A percentile compares a stretch with the other conserved stretches of the same genome.
phyloP scores from a whole-genome alignment of 2,113 vertebrate genomes.

The Oreochromis spilurus region DNA sequence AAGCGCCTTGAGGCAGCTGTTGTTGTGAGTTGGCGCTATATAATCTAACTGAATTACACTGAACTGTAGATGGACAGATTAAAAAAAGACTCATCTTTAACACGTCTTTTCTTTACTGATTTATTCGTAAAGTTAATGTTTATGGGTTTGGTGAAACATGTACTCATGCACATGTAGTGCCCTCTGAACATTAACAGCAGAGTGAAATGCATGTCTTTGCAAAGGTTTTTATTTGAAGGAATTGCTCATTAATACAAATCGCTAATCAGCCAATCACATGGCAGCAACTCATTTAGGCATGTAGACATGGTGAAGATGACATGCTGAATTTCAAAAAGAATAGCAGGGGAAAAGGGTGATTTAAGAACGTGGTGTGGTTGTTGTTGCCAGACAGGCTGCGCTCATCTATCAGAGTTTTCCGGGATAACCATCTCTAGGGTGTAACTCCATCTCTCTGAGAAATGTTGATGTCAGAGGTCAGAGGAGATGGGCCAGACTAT shows the following conservation, averaged over 20 bases:
- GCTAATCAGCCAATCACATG: not conserved
- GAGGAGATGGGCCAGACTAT: not conserved
- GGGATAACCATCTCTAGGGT: not conserved
- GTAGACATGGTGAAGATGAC: not conserved
- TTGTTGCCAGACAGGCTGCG: not conserved
- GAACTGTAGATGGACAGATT: not conserved
- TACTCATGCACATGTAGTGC: too few species aligned
- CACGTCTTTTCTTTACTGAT: not conserved
- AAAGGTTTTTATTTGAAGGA: not conserved
- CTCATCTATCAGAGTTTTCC: not conserved
- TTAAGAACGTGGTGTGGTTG: not conserved
- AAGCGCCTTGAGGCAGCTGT: not conserved
- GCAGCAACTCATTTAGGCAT: not conserved
- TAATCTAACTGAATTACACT: not conserved
- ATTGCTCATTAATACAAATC: not conserved
- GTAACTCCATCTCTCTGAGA: not conserved
- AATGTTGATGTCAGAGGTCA: not conserved
- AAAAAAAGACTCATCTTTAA: not conserved
- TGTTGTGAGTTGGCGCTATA: not conserved
- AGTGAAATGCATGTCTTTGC: too few species aligned
- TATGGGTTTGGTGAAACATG: not conserved
- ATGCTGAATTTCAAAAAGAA: not conserved
- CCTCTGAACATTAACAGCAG: too few species aligned
- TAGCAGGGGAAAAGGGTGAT: not conserved
- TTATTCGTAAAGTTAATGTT: not conserved